These are phyloP conservation scores for Cheirogaleus major DNA, from an alignment of 2,797 vertebrate genomes.

Conservation along the genomic window DNA sequence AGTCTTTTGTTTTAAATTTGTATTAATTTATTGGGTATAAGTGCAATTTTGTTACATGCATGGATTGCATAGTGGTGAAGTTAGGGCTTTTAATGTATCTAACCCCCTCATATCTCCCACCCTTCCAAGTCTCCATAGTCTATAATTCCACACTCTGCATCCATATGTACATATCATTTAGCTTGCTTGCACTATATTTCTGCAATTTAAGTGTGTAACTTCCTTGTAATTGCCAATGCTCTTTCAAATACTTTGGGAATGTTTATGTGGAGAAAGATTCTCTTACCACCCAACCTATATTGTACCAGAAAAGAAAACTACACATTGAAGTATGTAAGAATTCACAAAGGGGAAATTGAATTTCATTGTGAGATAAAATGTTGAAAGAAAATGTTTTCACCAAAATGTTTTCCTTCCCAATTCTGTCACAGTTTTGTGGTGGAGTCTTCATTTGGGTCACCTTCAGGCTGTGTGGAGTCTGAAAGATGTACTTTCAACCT, in stretches of 20 bases:
- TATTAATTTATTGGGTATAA: neutral
- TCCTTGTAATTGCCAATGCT: neutral
- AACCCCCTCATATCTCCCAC: neutral
- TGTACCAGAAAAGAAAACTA: conserved; percentile 26
- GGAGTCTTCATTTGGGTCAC: neutral
- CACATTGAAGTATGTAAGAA: neutral
- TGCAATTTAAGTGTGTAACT: neutral
- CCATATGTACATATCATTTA: neutral
- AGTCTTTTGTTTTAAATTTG: neutral
- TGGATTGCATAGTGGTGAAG: neutral
- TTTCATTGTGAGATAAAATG: neutral
- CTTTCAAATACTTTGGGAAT: conserved; percentile 1
- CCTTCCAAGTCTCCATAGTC: neutral
- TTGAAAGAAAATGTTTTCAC: conserved; percentile 8
- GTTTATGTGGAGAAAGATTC: neutral
- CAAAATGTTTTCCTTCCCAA: neutral
- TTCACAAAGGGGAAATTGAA: neutral
- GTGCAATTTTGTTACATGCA: neutral
- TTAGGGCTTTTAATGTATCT: neutral
- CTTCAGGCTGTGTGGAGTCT: neutral
- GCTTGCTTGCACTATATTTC: neutral
- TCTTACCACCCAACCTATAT: neutral
- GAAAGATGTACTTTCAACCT: neutral
- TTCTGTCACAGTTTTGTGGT: neutral
- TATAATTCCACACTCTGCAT: neutral